Base-by-base conservation (phyloP, 2,888 invertebrate genomes). In the Drosophila neonasuta region DNA sequence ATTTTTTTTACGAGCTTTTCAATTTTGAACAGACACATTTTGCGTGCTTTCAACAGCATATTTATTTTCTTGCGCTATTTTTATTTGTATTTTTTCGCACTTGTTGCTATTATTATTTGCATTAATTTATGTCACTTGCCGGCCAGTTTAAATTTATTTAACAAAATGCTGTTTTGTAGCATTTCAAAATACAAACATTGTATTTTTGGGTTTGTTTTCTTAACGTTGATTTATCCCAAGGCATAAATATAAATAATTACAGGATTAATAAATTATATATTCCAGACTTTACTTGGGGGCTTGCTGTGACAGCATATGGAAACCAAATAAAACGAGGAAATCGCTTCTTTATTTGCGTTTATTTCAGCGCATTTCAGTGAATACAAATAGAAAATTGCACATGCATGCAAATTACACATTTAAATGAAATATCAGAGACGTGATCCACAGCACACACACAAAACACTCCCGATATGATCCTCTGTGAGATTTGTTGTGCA, bases 331-430 rank as follows among this genome's bases (percentile, higher is more conserved):
- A 58, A 51, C 24, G 46, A 66, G 71, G 72, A 79, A 75, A 59
- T 55, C 52, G 13, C 4, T 58, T 49, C 45, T 29, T 44, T 46
- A 20, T 45, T 30, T 15, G 42, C 17, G 13, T 44, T 50, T 45
- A 44, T 49, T 24, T 24, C 24, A 58, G 60, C 52, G 46, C 44
- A 41, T 57, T 57, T 44, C 20, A 44, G 13, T 48, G 52, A 59
- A 80, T 58, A 59, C 34, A 39, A 77, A 74, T 80, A 71, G 77
- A 72, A 74, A 70, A 83, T 77, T 71, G 84, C 68, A 59, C 54
- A 57, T 67, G 71, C 78, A 80, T 80, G 86, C 86, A 80, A 81
- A 83, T 80, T 70, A 34, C 68, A 72, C 72, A 74, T 86, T 74
- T 74, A 72, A 74, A 64, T 60, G 39, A 73, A 68, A 63, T 80